A percentile compares a stretch with the other conserved stretches of the same genome.
phyloP scores from a whole-genome alignment of 2,797 vertebrate genomes.

The Nannoperca australis region DNA sequence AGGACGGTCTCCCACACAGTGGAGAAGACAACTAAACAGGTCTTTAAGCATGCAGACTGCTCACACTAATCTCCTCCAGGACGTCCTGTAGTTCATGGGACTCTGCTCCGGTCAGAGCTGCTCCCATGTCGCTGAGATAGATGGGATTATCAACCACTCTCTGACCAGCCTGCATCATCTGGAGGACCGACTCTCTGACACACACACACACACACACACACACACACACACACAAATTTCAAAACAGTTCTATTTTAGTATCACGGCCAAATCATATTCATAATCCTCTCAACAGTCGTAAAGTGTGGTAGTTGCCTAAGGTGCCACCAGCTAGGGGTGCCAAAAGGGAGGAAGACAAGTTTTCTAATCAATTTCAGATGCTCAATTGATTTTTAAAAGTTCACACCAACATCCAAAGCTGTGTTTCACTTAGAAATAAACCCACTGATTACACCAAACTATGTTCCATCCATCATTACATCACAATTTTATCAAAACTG shows the following conservation, averaged over 20 bases:
- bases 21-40: neutral
- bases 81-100: conserved; percentile 96
- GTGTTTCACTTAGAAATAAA: neutral
- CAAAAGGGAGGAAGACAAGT: neutral
- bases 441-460: no score
- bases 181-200: conserved; percentile 94
- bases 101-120: conserved; percentile 95
- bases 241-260: neutral
- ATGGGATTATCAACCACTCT: conserved; percentile 99
- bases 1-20: neutral
- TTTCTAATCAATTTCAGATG: neutral
- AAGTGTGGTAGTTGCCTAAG: no score
- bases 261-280: no score
- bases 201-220: conserved; percentile 12
- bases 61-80: conserved; percentile 94
- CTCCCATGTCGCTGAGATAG: conserved; percentile 98
- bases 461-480: neutral
- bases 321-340: no score
- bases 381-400: neutral
- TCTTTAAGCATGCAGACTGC: conserved; percentile 46
- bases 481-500: neutral
- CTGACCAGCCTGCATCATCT: conserved; percentile 99
- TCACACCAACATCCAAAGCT: neutral
- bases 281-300: no score
- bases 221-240: conserved; percentile 1